Percentiles rank a stretch among this genome's conserved stretches.
Evolutionary conservation across 2,113 vertebrate genomes (phyloP).

Genomic region (Dromas ardeola): DNA sequence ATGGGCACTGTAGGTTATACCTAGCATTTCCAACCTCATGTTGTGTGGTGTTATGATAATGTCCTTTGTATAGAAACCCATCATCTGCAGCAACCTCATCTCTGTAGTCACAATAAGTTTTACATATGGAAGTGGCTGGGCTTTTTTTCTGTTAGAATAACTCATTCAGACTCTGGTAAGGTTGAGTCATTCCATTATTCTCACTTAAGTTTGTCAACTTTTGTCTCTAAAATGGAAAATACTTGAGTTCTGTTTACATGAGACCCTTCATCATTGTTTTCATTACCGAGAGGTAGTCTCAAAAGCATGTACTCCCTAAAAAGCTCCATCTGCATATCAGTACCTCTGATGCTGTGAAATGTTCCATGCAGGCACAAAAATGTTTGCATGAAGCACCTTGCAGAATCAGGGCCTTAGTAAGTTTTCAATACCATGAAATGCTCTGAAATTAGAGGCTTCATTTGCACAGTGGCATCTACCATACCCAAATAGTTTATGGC

Average conservation of each 20-base stretch:
- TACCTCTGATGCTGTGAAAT: constrained; percentile 53
- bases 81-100: constrained; percentile 68
- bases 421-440: background rate
- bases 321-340: constrained; percentile 22
- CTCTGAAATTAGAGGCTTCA: constrained; percentile 11
- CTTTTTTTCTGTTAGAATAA: constrained; percentile 59
- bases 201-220: constrained; percentile 55
- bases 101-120: constrained; percentile 66
- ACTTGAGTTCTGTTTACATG: constrained; percentile 52
- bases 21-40: constrained; percentile 74
- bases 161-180: constrained; percentile 54
- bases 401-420: constrained; percentile 56
- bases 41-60: constrained; percentile 72
- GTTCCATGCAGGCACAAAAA: constrained; percentile 44
- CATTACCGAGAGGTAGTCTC: constrained; percentile 19
- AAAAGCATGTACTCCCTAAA: constrained; percentile 45
- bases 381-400: constrained; percentile 60
- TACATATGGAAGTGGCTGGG: constrained; percentile 60
- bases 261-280: constrained; percentile 27
- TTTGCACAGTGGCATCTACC: background rate
- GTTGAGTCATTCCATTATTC: constrained; percentile 64
- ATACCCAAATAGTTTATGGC: background rate
- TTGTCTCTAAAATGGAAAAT: constrained; percentile 49
- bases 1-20: constrained; percentile 74
- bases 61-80: constrained; percentile 69